Conservation (phyloP, 2,113 vertebrate genomes). For the Elgaria multicarinata region DNA sequence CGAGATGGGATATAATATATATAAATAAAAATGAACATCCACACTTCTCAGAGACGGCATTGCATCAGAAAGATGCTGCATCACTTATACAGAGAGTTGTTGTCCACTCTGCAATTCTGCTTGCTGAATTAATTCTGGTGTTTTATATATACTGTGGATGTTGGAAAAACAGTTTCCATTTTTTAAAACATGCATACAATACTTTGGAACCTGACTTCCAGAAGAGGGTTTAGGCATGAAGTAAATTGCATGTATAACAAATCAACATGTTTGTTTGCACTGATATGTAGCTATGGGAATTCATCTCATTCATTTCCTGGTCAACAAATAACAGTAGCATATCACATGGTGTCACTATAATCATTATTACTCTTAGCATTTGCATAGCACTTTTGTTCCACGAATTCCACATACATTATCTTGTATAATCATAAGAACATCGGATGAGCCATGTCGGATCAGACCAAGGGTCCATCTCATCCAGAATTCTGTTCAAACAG, state of each 20-base stretch:
- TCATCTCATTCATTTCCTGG: not conserved
- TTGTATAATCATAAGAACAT: not conserved
- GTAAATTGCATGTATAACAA: not conserved
- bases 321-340: not conserved
- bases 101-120: not conserved
- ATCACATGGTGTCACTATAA: not conserved
- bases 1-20: not conserved
- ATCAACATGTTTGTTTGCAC: not conserved
- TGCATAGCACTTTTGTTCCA: not conserved
- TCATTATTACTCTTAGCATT: not conserved
- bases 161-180: not conserved
- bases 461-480: no score
- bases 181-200: not conserved
- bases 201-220: not conserved
- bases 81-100: not conserved
- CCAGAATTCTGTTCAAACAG: no score
- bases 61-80: not conserved
- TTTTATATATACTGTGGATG: not conserved
- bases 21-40: not conserved
- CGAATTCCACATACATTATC: not conserved
- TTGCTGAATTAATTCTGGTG: not conserved
- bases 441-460: no score
- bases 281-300: not conserved
- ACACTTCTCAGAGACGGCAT: not conserved
- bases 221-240: not conserved